phyloP scores from a whole-genome alignment of 2,888 invertebrate genomes.

The Adelphocoris suturalis region DNA sequence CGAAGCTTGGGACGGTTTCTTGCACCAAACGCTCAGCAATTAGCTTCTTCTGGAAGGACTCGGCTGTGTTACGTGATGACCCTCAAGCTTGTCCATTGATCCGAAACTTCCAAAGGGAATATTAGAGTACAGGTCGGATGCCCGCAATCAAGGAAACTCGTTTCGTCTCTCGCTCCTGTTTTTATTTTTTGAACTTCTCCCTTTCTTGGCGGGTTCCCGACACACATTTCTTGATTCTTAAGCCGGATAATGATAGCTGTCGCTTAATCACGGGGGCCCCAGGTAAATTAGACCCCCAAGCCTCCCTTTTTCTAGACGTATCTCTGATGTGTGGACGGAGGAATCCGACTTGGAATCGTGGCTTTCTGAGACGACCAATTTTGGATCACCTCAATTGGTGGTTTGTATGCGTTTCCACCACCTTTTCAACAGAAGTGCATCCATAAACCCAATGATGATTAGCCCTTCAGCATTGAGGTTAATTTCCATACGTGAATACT shows the following conservation, averaged over 20 bases:
- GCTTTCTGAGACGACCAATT: not conserved
- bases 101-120: constrained; percentile 15
- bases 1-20: constrained; percentile 41
- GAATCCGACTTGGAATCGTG: not conserved
- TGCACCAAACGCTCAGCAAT: constrained; percentile 51
- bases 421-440: not conserved
- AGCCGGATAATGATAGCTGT: constrained; percentile 60
- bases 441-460: not conserved
- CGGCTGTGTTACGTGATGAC: constrained; percentile 57
- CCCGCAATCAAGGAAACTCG: constrained; percentile 59
- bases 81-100: constrained; percentile 43
- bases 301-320: not conserved
- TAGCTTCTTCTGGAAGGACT: constrained; percentile 40
- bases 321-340: constrained; percentile 21
- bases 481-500: no score
- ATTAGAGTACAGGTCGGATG: constrained; percentile 32
- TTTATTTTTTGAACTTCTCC: constrained; percentile 50
- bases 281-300: not conserved
- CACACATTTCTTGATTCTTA: constrained; percentile 41
- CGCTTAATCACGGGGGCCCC: constrained; percentile 49
- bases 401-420: not conserved
- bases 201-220: constrained; percentile 15
- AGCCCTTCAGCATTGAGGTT: no score
- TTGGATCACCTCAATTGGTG: not conserved
- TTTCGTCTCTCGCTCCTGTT: constrained; percentile 39